Conservation (phyloP, 2,113 vertebrate species). For the Microtus pennsylvanicus region DNA sequence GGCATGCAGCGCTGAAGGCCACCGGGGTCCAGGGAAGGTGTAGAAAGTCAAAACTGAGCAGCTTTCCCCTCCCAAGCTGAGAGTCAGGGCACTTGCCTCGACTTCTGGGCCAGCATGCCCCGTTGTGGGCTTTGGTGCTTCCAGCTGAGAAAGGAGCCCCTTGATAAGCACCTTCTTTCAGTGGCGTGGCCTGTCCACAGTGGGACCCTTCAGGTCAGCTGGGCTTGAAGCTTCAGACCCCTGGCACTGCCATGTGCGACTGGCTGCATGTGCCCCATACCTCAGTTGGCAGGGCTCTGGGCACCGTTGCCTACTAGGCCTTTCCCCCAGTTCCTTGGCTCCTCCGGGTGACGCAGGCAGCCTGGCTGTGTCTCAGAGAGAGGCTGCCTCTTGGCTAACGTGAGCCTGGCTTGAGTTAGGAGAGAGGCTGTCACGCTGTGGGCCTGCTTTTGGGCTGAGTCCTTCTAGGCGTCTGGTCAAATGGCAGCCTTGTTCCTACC, state of each 20-base stretch:
- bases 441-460: not conserved
- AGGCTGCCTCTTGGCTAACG: not conserved
- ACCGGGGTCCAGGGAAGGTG: not conserved
- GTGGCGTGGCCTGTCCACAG: not conserved
- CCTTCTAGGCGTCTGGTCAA: not conserved
- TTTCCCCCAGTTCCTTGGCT: conserved; percentile 63
- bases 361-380: conserved; percentile 3
- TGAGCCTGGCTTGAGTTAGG: not conserved
- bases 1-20: accelerated
- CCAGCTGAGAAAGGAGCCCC: not conserved
- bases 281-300: conserved; percentile 53
- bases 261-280: accelerated
- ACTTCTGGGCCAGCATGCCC: not conserved
- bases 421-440: not conserved
- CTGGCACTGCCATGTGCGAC: accelerated
- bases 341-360: conserved; percentile 13
- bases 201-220: not conserved
- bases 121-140: not conserved
- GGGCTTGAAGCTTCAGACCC: not conserved
- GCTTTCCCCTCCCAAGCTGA: not conserved
- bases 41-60: no score
- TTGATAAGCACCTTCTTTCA: not conserved
- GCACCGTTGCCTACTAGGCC: not conserved
- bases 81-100: accelerated
- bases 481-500: not conserved